These are phyloP conservation scores for Hycleus phaleratus DNA, from an alignment of 1,140 invertebrate species.

Conservation along the genomic window DNA sequence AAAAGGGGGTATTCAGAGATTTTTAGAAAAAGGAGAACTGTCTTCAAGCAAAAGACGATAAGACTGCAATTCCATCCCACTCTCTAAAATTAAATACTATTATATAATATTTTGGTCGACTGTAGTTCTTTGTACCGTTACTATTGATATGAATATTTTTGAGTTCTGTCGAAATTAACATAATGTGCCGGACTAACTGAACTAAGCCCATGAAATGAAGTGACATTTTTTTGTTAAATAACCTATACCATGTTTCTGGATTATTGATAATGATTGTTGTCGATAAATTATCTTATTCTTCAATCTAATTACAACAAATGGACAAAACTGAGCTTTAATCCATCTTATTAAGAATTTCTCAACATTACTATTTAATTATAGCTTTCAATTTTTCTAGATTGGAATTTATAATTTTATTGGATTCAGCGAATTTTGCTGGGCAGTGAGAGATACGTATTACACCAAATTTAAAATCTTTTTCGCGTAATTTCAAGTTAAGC, in stretches of 20 bases:
- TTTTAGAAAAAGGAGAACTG: no score
- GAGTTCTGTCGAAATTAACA: slow-evolving; percentile 54
- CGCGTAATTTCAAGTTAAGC: slow-evolving; percentile 86
- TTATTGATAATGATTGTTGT: slow-evolving; percentile 63
- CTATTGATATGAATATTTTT: no score
- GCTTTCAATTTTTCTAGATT: slow-evolving; percentile 83
- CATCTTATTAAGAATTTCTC: slow-evolving; percentile 86
- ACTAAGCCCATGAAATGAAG: no score
- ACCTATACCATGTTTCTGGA: slow-evolving; percentile 82
- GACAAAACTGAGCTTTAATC: slow-evolving; percentile 85
- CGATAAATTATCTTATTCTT: slow-evolving; percentile 91
- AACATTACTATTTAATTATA: slow-evolving; percentile 79
- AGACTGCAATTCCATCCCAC: slow-evolving; percentile 41
- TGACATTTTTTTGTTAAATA: slow-evolving; percentile 73
- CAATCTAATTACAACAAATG: slow-evolving; percentile 88
- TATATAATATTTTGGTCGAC: no score
- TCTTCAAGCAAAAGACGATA: no score
- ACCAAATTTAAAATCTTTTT: slow-evolving; percentile 94
- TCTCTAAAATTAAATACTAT: no score
- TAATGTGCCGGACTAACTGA: slow-evolving; percentile 64
- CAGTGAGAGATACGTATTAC: slow-evolving; percentile 95
- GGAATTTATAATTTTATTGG: slow-evolving; percentile 93
- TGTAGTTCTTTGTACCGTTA: no score
- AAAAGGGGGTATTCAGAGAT: no score
- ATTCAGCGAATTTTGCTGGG: slow-evolving; percentile 96